These are phyloP conservation scores for Anagrus nilaparvatae DNA, from an alignment of 1,140 invertebrate species.

Conservation along the genomic window DNA sequence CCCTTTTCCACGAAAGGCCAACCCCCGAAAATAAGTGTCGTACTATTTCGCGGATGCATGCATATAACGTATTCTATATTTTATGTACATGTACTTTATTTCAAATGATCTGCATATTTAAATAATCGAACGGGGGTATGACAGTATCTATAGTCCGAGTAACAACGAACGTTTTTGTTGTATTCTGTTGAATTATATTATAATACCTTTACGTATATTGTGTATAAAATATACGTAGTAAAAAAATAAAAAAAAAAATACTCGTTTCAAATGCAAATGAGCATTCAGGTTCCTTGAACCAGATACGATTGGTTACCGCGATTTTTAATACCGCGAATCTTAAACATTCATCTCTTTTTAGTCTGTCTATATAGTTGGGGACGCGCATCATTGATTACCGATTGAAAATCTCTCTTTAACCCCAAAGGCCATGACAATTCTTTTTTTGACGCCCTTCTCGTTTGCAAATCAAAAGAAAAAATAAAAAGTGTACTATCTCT, in stretches of 20 bases:
- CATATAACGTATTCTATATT: not conserved
- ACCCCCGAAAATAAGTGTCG: too few relatives aligned
- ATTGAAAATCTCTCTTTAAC: constrained; percentile 37
- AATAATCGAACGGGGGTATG: constrained; percentile 39
- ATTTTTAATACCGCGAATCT: constrained; percentile 39
- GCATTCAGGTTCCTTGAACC: constrained; percentile 41
- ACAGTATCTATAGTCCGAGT: constrained; percentile 11
- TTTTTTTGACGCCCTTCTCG: constrained; percentile 5
- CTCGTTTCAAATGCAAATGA: constrained; percentile 42
- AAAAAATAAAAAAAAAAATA: constrained; percentile 16
- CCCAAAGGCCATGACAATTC: too few relatives aligned
- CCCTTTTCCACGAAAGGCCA: constrained; percentile 15
- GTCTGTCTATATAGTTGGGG: constrained; percentile 36
- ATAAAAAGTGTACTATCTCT: too few relatives aligned
- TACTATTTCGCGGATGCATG: constrained; percentile 25
- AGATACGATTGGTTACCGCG: constrained; percentile 40
- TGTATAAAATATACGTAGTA: constrained; percentile 2
- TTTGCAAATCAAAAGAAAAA: too few relatives aligned
- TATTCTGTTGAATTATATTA: not conserved
- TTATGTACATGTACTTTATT: constrained; percentile 10
- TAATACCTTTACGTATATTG: constrained; percentile 5
- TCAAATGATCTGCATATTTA: constrained; percentile 38
- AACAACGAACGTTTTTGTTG: not conserved
- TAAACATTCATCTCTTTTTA: constrained; percentile 39
- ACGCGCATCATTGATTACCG: constrained; percentile 39